Conservation (phyloP, 30 jellyfish, hydroid and myxozoan species). For the Cassiopea andromeda region DNA sequence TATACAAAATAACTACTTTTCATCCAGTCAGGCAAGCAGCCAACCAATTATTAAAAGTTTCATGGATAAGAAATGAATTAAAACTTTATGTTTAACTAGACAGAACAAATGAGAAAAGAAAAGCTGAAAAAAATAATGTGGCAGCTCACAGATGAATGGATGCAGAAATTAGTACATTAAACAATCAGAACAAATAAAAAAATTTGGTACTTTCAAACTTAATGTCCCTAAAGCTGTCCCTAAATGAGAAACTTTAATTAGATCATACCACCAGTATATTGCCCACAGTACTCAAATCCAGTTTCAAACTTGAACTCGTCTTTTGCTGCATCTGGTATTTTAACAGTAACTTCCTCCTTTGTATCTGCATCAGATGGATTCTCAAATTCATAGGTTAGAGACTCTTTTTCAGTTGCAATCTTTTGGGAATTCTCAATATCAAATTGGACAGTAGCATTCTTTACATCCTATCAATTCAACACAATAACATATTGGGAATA, state of each 20-base stretch:
- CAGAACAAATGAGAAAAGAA: no score
- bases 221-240: background rate
- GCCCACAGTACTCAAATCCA: slow-evolving; percentile 50
- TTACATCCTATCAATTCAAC: slow-evolving; percentile 22
- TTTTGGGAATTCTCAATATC: slow-evolving; percentile 16
- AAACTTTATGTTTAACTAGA: no score
- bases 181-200: no score
- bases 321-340: background rate
- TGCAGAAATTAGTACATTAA: no score
- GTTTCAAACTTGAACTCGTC: slow-evolving; percentile 39
- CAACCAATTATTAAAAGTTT: no score
- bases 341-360: background rate
- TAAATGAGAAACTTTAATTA: background rate
- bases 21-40: no score
- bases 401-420: background rate
- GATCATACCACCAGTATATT: slow-evolving; percentile 35
- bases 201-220: background rate
- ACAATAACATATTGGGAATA: no score
- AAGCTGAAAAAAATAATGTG: no score
- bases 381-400: slow-evolving; percentile 1
- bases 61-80: no score
- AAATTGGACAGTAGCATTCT: slow-evolving; percentile 21
- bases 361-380: slow-evolving; percentile 36
- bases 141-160: no score
- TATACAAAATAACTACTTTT: no score